Evolutionary conservation across 2,888 invertebrate genomes (phyloP).

Genomic region (Cylloceria caligata): DNA sequence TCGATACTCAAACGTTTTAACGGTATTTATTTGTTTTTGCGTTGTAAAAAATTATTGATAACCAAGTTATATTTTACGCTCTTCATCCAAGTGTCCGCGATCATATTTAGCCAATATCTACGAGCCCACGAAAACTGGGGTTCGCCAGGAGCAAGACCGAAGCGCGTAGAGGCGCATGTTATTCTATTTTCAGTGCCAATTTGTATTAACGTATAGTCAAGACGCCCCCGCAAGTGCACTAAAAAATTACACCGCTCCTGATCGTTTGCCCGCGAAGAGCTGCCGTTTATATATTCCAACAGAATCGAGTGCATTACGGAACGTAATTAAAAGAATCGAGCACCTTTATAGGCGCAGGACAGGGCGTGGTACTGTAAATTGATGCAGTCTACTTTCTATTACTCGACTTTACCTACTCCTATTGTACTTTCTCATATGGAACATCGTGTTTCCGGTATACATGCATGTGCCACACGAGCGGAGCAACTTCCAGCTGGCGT

Average conservation of each 20-base stretch:
- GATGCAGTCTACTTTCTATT: slow-evolving; percentile 32
- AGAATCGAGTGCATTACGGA: slow-evolving; percentile 36
- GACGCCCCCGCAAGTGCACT: slow-evolving; percentile 23
- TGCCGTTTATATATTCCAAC: slow-evolving; percentile 26
- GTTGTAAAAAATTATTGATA: too few species aligned
- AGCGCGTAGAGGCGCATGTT: slow-evolving; percentile 10
- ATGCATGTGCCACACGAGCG: neutral
- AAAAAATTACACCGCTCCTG: neutral
- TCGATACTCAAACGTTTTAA: neutral
- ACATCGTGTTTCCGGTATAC: neutral
- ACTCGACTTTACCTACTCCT: neutral
- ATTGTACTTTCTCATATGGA: neutral
- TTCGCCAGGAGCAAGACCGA: slow-evolving; percentile 2
- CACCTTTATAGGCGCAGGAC: neutral
- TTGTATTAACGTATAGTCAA: slow-evolving; percentile 40
- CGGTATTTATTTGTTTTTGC: neutral
- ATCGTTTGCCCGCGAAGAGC: slow-evolving; percentile 5
- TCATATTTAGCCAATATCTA: slow-evolving; percentile 8
- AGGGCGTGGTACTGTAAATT: slow-evolving; percentile 17
- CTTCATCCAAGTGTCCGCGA: neutral
- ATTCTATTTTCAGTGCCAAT: slow-evolving; percentile 57
- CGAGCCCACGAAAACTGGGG: neutral
- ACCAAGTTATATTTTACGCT: neutral
- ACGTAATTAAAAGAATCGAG: slow-evolving; percentile 36
- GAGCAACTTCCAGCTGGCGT: neutral